Percentiles rank a stretch among this genome's conserved stretches.
Evolutionary conservation across 2,888 invertebrate species (phyloP).

Genomic region (Campoplex capitator): DNA sequence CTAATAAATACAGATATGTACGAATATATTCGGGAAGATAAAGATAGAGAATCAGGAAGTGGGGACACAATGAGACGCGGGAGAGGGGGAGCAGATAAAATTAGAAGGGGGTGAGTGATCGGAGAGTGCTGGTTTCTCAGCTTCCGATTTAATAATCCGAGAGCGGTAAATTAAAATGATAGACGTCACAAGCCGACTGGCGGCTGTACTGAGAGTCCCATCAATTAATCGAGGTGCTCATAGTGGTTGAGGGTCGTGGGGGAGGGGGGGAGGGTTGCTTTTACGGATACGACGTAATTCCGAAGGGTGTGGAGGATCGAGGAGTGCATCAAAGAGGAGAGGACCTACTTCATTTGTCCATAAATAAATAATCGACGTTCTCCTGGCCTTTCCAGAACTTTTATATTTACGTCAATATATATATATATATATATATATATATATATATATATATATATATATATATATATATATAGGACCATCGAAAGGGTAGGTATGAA

Average conservation of each 20-base stretch:
- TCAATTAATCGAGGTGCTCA: constrained; percentile 79
- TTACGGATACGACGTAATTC: constrained; percentile 44
- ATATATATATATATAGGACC: background rate
- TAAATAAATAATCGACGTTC: constrained; percentile 81
- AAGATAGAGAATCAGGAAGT: background rate
- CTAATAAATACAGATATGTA: constrained; percentile 11
- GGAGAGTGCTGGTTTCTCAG: constrained; percentile 59
- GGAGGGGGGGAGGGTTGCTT: background rate
- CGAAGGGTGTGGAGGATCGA: constrained; percentile 34
- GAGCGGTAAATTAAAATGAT: constrained; percentile 82
- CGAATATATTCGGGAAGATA: background rate
- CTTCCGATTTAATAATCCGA: constrained; percentile 79
- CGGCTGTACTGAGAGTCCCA: constrained; percentile 81
- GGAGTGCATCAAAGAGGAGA: constrained; percentile 66
- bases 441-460: background rate
- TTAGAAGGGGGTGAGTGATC: constrained; percentile 11
- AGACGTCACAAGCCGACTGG: constrained; percentile 76
- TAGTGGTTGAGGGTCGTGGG: constrained; percentile 38
- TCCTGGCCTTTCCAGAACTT: constrained; percentile 71
- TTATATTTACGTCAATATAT: constrained; percentile 8
- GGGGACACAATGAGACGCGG: constrained; percentile 9
- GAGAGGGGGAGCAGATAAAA: constrained; percentile 14
- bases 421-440: background rate
- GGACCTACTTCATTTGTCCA: constrained; percentile 80
- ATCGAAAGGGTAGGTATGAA: constrained; percentile 63